A percentile compares a stretch with the other conserved stretches of the same genome.
Conservation (phyloP, 30 jellyfish, hydroid and myxozoan species). For the Aurelia aurita complex sp. Pacific region DNA sequence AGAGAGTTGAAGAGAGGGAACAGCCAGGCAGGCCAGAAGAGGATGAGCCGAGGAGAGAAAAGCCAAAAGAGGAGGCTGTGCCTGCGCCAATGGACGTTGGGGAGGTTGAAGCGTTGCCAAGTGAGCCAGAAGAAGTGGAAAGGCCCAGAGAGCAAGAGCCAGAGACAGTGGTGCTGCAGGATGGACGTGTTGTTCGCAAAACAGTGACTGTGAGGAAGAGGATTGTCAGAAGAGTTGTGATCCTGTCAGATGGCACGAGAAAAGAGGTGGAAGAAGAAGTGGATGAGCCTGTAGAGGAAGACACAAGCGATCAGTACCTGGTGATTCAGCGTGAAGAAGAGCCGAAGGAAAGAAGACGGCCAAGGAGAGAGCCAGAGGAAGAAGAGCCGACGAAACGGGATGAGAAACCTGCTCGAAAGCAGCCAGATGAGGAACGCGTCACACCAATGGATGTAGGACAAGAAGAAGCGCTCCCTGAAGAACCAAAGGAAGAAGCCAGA, state of each 20-base stretch:
- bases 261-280: conserved; percentile 59
- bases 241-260: conserved; percentile 73
- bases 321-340: conserved; percentile 21
- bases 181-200: conserved; percentile 61
- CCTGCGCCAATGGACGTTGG: not conserved
- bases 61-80: not conserved
- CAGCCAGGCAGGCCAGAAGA: conserved; percentile 9
- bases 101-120: conserved; percentile 19
- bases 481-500: conserved; percentile 6
- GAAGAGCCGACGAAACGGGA: not conserved
- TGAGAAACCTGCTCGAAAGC: not conserved
- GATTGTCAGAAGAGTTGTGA: conserved; percentile 54
- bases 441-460: conserved; percentile 51
- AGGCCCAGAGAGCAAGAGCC: conserved; percentile 32
- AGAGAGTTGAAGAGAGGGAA: conserved; percentile 49
- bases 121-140: not conserved
- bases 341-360: not conserved
- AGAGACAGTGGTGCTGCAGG: conserved; percentile 25
- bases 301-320: conserved; percentile 9
- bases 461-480: conserved; percentile 18
- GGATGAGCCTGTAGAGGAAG: conserved; percentile 25
- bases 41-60: conserved; percentile 14
- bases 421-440: conserved; percentile 12
- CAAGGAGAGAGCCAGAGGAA: conserved; percentile 11
- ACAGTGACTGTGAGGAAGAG: conserved; percentile 67